Evolutionary conservation across 1,140 invertebrate genomes (phyloP).

Genomic region (Pogonomyrmex californicus): DNA sequence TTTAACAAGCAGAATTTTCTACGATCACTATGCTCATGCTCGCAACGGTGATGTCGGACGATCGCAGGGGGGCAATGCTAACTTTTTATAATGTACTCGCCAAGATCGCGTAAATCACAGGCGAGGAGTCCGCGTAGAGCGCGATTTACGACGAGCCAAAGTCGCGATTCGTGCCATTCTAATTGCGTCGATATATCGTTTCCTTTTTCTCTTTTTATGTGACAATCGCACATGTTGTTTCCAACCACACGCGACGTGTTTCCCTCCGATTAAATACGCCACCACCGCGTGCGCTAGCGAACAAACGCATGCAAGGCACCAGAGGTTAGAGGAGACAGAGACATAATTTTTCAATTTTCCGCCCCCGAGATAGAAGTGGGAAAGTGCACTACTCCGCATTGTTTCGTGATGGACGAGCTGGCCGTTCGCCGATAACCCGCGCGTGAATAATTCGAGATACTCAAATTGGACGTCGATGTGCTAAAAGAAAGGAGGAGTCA

Average conservation of each 20-base stretch:
- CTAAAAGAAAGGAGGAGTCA: background rate
- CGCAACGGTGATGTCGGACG: conserved; percentile 13
- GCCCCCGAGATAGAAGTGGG: conserved; percentile 59
- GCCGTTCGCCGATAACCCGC: background rate
- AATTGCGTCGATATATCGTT: conserved; percentile 45
- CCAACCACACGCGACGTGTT: background rate
- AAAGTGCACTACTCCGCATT: conserved; percentile 67
- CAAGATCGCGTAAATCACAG: conserved; percentile 31
- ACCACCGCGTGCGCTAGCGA: background rate
- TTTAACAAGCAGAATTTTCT: conserved; percentile 18
- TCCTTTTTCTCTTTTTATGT: conserved; percentile 2
- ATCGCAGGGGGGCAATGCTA: background rate
- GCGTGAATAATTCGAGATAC: conserved; percentile 48
- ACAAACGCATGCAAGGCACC: conserved; percentile 74
- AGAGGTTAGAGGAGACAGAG: conserved; percentile 84
- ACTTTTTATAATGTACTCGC: background rate
- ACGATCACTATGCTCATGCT: conserved; percentile 4
- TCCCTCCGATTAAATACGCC: conserved; percentile 36
- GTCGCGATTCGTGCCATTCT: conserved; percentile 36
- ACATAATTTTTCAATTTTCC: conserved; percentile 79
- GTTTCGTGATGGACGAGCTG: conserved; percentile 65
- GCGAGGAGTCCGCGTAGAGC: background rate
- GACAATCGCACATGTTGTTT: conserved; percentile 29
- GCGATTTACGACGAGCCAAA: conserved; percentile 24
- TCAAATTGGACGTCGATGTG: background rate